These are phyloP conservation scores for Protonemura montana DNA, from an alignment of 2,888 invertebrate genomes.

Conservation along the genomic window DNA sequence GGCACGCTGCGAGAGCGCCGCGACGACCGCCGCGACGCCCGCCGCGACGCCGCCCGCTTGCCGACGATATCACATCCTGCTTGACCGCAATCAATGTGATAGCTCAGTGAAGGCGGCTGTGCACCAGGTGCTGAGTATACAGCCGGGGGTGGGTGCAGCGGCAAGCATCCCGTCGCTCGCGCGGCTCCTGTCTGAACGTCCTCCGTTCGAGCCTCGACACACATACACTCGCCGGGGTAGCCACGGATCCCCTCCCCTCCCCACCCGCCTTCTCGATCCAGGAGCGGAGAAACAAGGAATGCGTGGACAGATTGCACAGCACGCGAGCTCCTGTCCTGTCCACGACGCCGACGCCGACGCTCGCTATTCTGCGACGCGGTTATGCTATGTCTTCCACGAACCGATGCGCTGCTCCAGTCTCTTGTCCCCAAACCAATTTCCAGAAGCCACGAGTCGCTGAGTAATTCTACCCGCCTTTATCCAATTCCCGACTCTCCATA, in stretches of 20 bases:
- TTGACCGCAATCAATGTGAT: conserved; percentile 28
- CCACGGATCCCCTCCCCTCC: not conserved
- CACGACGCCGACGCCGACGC: not conserved
- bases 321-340: not conserved
- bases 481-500: conserved; percentile 4
- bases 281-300: not conserved
- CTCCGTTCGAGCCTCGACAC: conserved; percentile 32
- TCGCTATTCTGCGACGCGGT: not conserved
- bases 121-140: no score
- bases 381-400: not conserved
- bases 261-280: not conserved
- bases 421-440: not conserved
- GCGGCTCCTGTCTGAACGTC: conserved; percentile 23
- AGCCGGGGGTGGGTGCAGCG: not conserved
- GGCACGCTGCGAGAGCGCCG: conserved; percentile 8
- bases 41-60: conserved; percentile 8
- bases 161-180: not conserved
- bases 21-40: not conserved
- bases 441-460: not conserved
- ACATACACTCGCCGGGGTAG: not conserved
- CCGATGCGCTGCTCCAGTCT: not conserved
- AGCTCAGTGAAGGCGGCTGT: not conserved
- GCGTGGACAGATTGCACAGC: not conserved
- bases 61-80: not conserved
- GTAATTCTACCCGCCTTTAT: not conserved